Evolutionary conservation across 2,888 invertebrate genomes (phyloP).

Genomic region (Polyommatus icarus): DNA sequence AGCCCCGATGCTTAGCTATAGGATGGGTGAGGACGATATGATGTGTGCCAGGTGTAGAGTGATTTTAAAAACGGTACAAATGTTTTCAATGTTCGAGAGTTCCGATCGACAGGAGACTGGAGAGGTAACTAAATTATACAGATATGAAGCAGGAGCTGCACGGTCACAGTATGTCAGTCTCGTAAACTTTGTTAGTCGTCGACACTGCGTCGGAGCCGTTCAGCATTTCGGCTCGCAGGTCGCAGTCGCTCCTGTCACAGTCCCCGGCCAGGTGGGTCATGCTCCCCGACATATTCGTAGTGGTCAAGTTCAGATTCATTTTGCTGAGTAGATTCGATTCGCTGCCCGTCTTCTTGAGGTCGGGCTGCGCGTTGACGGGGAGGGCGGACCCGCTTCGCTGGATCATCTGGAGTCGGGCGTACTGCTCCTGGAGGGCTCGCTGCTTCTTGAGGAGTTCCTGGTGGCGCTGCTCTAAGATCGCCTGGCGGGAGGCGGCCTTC

Average conservation of each 20-base stretch:
- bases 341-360: constrained; percentile 92
- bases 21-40: not conserved
- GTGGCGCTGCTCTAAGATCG: constrained; percentile 91
- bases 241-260: constrained; percentile 42
- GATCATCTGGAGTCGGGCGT: constrained; percentile 92
- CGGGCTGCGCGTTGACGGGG: constrained; percentile 82
- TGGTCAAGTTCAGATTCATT: constrained; percentile 86
- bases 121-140: constrained; percentile 45
- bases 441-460: constrained; percentile 94
- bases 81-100: not conserved
- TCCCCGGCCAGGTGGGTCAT: constrained; percentile 65
- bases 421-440: constrained; percentile 93
- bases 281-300: constrained; percentile 63
- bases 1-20: not conserved
- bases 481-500: constrained; percentile 78
- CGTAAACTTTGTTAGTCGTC: constrained; percentile 91
- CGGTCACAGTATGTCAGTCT: constrained; percentile 95
- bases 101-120: not conserved
- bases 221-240: constrained; percentile 38
- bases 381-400: constrained; percentile 87
- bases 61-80: constrained; percentile 10
- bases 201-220: constrained; percentile 59
- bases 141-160: constrained; percentile 54
- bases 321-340: constrained; percentile 92
- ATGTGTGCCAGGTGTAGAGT: not conserved